phyloP scores from a whole-genome alignment of 1,140 invertebrate species.

The Camponotus floridanus region DNA sequence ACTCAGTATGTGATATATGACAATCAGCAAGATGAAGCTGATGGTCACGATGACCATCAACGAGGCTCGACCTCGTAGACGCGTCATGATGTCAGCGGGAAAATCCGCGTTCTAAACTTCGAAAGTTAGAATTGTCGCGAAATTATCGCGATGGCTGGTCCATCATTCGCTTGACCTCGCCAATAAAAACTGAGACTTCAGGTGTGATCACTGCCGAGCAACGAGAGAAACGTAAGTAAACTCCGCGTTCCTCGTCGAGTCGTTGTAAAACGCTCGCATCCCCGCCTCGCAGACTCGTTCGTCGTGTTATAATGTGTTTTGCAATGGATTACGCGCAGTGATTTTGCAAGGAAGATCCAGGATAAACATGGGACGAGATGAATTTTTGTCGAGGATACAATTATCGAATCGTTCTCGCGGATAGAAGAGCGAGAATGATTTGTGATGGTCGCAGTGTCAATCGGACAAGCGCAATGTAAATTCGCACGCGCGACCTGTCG shows the following conservation, averaged over 20 bases:
- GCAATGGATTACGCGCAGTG: neutral
- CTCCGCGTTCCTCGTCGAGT: neutral
- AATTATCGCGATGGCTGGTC: conserved; percentile 13
- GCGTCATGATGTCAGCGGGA: conserved; percentile 73
- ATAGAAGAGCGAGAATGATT: neutral
- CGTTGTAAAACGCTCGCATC: neutral
- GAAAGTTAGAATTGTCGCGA: neutral
- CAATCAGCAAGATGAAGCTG: conserved; percentile 76
- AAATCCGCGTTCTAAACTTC: neutral
- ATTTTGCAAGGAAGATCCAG: neutral
- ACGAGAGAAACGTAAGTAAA: neutral
- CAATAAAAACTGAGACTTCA: neutral
- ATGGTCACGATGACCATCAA: conserved; percentile 79
- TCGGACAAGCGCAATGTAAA: neutral
- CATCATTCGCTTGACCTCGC: conserved; percentile 6
- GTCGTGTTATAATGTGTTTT: neutral
- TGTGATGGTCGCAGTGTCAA: too few relatives aligned
- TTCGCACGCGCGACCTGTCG: conserved; percentile 38
- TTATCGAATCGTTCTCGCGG: neutral
- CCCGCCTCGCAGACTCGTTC: neutral
- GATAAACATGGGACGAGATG: neutral
- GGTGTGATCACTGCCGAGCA: neutral
- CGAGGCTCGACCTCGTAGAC: conserved; percentile 78
- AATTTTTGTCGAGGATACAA: too few relatives aligned
- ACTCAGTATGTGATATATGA: conserved; percentile 82